Percentiles rank a stretch among this genome's conserved stretches.
Conservation (phyloP, 2,797 vertebrate species). For the Myotis pilosus region DNA sequence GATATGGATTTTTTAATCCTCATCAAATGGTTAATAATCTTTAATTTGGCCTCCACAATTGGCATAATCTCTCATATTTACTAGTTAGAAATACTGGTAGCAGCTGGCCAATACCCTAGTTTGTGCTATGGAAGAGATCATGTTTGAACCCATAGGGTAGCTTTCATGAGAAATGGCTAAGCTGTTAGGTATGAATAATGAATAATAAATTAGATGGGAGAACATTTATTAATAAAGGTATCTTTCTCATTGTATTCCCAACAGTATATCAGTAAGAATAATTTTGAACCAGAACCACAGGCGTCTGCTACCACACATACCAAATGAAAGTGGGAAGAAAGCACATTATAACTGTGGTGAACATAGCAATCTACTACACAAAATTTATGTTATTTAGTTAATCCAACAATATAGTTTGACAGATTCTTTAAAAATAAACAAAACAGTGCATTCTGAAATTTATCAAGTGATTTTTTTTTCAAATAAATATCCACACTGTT, state of each 20-base stretch:
- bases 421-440: conserved; percentile 75
- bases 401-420: conserved; percentile 65
- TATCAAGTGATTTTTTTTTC: conserved; percentile 70
- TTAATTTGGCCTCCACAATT: background rate
- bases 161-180: background rate
- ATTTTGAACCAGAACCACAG: conserved; percentile 66
- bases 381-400: conserved; percentile 68
- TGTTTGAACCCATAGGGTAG: background rate
- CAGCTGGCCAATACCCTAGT: background rate
- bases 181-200: background rate
- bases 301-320: background rate
- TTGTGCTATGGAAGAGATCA: background rate
- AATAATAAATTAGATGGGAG: background rate
- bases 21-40: background rate
- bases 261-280: background rate
- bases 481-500: conserved; percentile 71
- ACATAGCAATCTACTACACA: conserved; percentile 30
- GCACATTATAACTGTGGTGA: conserved; percentile 49
- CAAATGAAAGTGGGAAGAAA: conserved; percentile 61
- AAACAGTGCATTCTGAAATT: conserved; percentile 70
- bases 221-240: background rate
- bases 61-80: background rate
- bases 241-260: background rate
- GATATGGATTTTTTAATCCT: background rate
- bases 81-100: background rate